These are phyloP conservation scores for Haliclystus octoradiatus DNA, from an alignment of 30 jellyfish, hydroid and myxozoan species.

Conservation along the genomic window DNA sequence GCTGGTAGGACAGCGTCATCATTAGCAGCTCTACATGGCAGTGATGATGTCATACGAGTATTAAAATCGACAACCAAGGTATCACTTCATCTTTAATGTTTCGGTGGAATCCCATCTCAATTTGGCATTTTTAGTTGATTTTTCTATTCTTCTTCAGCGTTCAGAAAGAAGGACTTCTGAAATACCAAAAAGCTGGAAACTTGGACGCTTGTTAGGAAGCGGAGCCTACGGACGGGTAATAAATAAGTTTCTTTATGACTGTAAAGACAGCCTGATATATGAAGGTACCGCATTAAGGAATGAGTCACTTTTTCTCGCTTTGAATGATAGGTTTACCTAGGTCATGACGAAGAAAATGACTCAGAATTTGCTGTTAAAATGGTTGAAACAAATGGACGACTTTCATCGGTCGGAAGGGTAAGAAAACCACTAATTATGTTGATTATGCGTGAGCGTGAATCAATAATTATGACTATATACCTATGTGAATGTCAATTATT, in stretches of 20 bases:
- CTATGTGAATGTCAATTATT: background rate
- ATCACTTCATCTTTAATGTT: background rate
- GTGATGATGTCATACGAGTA: slow-evolving; percentile 29
- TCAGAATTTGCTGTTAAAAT: slow-evolving; percentile 66
- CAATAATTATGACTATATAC: background rate
- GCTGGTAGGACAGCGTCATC: too few relatives aligned
- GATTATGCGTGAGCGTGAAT: background rate
- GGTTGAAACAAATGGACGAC: slow-evolving; percentile 39
- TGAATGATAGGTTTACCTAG: slow-evolving; percentile 54
- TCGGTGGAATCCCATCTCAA: background rate
- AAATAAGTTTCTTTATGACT: too few relatives aligned
- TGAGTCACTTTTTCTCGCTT: too few relatives aligned
- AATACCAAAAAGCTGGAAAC: slow-evolving; percentile 63
- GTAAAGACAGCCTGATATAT: too few relatives aligned
- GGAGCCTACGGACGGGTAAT: slow-evolving; percentile 85
- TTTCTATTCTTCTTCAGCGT: slow-evolving; percentile 17
- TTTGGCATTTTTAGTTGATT: background rate
- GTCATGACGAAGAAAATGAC: slow-evolving; percentile 31
- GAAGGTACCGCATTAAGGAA: too few relatives aligned
- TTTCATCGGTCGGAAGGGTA: too few relatives aligned
- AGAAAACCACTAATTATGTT: slow-evolving; percentile 21
- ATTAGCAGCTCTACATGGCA: slow-evolving; percentile 20
- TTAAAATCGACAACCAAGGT: slow-evolving; percentile 39
- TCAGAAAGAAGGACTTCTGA: slow-evolving; percentile 12
- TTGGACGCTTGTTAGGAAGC: slow-evolving; percentile 67